Percentiles rank a stretch among this genome's conserved stretches.
phyloP scores from a whole-genome alignment of 2,113 vertebrate species.

The Illadopsis cleaveri region DNA sequence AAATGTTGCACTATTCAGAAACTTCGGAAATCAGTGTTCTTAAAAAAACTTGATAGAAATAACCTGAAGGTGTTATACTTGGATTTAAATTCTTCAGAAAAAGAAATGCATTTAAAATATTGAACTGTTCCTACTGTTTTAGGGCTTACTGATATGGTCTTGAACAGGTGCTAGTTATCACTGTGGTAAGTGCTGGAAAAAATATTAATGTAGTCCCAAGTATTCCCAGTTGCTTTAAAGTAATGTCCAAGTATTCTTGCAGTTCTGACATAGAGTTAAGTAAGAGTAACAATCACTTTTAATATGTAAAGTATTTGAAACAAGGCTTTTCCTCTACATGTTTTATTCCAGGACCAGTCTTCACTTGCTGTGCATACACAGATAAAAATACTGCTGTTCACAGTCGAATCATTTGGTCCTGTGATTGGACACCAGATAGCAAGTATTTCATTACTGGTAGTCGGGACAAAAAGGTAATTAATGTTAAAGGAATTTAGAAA shows the following conservation, averaged over 20 bases:
- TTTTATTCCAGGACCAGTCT: conserved; percentile 79
- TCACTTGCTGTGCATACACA: conserved; percentile 83
- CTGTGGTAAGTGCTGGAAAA: neutral
- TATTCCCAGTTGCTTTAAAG: neutral
- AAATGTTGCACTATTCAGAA: neutral
- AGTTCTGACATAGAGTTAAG: neutral
- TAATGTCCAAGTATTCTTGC: neutral
- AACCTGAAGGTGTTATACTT: neutral
- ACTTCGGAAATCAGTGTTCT: neutral
- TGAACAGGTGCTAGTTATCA: neutral
- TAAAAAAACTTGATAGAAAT: neutral
- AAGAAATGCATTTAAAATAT: neutral
- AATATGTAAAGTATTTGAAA: neutral
- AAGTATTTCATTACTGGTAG: conserved; percentile 94
- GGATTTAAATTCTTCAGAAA: neutral
- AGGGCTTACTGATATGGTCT: neutral
- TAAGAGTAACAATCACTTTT: neutral
- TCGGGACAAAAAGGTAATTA: conserved; percentile 93
- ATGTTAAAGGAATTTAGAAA: neutral
- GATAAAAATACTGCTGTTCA: conserved; percentile 87
- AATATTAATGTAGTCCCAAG: neutral
- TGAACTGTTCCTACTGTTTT: neutral
- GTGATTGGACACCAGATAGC: conserved; percentile 94
- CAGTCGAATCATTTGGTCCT: conserved; percentile 96
- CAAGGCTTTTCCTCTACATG: neutral